Evolutionary conservation across 2,113 vertebrate genomes (phyloP).

Genomic region (Hiodon tergisus): DNA sequence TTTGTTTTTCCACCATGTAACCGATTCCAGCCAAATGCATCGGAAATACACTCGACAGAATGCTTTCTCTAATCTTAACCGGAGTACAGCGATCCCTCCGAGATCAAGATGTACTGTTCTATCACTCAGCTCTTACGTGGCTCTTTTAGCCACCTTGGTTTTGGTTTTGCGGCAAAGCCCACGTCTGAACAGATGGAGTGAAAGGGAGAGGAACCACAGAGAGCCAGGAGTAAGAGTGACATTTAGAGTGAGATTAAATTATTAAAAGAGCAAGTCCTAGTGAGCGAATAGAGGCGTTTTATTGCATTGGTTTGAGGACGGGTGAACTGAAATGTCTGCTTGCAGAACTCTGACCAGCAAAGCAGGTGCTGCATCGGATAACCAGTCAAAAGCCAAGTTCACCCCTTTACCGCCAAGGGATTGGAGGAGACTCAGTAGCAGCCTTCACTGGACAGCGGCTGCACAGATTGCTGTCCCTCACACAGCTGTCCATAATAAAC

Average conservation of each 20-base stretch:
- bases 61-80: neutral
- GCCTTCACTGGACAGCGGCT: slow-evolving; percentile 49
- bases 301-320: slow-evolving; percentile 47
- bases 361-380: slow-evolving; percentile 33
- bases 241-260: slow-evolving; percentile 46
- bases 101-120: slow-evolving; percentile 37
- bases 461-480: slow-evolving; percentile 19
- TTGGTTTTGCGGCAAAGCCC: slow-evolving; percentile 28
- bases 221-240: slow-evolving; percentile 1
- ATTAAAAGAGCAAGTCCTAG: slow-evolving; percentile 28
- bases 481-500: too few species aligned
- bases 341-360: slow-evolving; percentile 23
- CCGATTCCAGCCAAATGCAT: slow-evolving; percentile 7
- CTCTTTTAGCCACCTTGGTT: slow-evolving; percentile 36
- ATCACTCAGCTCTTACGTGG: slow-evolving; percentile 42
- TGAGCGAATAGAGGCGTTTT: slow-evolving; percentile 30
- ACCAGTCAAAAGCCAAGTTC: slow-evolving; percentile 37
- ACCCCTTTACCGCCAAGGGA: slow-evolving; percentile 28
- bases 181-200: neutral
- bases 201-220: neutral
- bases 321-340: slow-evolving; percentile 43
- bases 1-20: slow-evolving; percentile 23
- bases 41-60: slow-evolving; percentile 26
- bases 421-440: slow-evolving; percentile 37
- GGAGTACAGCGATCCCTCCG: too few species aligned